Evolutionary conservation across 2,113 vertebrate species (phyloP), one percentile per base, ranked within the genome.

Genomic region (Malurus elegans): DNA sequence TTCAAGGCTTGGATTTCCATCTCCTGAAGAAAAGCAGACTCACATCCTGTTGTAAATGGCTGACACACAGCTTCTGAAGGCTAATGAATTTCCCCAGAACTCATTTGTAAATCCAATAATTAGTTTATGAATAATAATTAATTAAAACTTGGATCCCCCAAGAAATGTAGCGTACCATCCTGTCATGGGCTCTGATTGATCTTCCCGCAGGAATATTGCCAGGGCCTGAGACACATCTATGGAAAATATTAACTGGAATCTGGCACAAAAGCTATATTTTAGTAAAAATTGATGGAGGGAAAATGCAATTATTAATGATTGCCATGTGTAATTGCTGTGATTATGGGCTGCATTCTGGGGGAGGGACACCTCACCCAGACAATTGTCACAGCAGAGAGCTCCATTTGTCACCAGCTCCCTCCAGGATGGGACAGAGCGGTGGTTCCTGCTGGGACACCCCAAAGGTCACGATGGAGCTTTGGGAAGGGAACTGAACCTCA

Each of bases 41-140:
- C 90, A 38, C 20, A 78, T 56, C 86, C 72, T 80, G 38, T 88
- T 90, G 91, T 79, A 92, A 80, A 92, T 17, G 86, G 82, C 79
- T 96, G 95, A 76, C 34, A 24, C 4, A 18, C 50, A 38, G 91
- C 82, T 96, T 96, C 75, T 47, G 34, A 61, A 64, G 90, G 75
- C 88, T 92, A 92, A 95, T 86, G 82, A 92, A 78, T 93, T 92
- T 92, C 71, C 64, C 10, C 3, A 90, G 56, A 90, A 78, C 86
- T 92, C 94, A 86, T 95, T 93, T 95, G 88, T 92, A 86, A 93
- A 94, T 93, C 86, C 75, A 90, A 88, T 95, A 86, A 97, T 95
- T 95, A 92, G 95, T 90, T 96, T 93, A 93, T 96, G 86, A 96
- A 90, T 96, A 96, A 80, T 86, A 97, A 92, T 96, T 94, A 92